A percentile compares a stretch with the other conserved stretches of the same genome.
phyloP scores from a whole-genome alignment of 1,140 invertebrate genomes.

The Hermetia illucens region DNA sequence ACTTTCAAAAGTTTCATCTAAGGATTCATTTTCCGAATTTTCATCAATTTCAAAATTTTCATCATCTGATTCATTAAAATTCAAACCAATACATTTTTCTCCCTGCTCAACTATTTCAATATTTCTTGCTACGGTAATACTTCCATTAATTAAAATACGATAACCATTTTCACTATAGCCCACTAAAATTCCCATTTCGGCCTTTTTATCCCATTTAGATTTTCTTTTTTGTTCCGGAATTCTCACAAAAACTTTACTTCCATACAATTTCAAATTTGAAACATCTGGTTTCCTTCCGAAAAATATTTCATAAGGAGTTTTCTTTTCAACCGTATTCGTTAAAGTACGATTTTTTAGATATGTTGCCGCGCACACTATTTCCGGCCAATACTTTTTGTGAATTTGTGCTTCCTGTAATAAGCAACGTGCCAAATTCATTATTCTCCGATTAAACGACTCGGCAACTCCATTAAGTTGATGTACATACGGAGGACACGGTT shows the following conservation, averaged over 20 bases:
- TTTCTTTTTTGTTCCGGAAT: constrained; percentile 19
- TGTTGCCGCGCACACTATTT: constrained; percentile 12
- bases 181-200: constrained; percentile 8
- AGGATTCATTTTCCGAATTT: constrained; percentile 10
- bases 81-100: constrained; percentile 3
- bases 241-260: constrained; percentile 19
- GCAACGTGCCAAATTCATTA: constrained; percentile 14
- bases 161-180: constrained; percentile 2
- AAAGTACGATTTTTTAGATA: constrained; percentile 15
- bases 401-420: constrained; percentile 14
- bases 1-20: no score
- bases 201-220: constrained; percentile 23
- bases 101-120: constrained; percentile 6
- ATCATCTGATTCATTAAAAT: constrained; percentile 7
- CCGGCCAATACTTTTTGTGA: constrained; percentile 11
- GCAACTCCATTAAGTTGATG: constrained; percentile 19
- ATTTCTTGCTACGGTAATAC: constrained; percentile 8
- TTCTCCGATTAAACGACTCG: constrained; percentile 11
- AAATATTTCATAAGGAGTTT: constrained; percentile 18
- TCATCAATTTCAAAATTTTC: constrained; percentile 9
- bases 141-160: constrained; percentile 7
- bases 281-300: constrained; percentile 12
- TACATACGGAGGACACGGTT: constrained; percentile 17
- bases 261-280: constrained; percentile 14
- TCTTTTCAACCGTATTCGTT: constrained; percentile 11